These are phyloP conservation scores for Litocranius walleri DNA, from an alignment of 2,113 vertebrate species.

Conservation along the genomic window DNA sequence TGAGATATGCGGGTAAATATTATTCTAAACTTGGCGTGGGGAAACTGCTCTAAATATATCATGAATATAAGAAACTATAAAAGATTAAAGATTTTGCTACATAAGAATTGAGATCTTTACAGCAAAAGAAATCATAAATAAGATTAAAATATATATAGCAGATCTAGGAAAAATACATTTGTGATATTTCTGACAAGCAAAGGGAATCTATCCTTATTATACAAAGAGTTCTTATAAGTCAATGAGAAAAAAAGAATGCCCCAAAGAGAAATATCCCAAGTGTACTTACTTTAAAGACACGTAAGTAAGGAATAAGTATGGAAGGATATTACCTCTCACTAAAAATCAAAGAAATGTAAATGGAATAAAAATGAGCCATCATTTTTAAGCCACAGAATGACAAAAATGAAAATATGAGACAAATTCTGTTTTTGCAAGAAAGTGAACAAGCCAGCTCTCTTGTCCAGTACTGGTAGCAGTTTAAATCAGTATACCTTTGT, in stretches of 20 bases:
- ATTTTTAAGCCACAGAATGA: background rate
- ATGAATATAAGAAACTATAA: background rate
- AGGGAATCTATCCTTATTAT: background rate
- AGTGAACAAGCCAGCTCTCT: background rate
- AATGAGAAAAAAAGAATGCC: background rate
- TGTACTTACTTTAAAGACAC: background rate
- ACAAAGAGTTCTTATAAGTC: background rate
- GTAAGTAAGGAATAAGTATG: background rate
- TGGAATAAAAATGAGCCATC: background rate
- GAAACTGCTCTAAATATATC: conserved; percentile 42
- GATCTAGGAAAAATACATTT: background rate
- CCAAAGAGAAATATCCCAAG: background rate
- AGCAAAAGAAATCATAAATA: background rate
- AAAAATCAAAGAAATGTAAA: background rate
- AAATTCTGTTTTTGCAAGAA: background rate
- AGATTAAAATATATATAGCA: background rate
- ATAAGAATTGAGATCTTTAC: conserved; percentile 10
- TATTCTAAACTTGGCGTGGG: conserved; percentile 19
- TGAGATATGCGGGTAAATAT: conserved; percentile 59
- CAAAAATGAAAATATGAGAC: background rate
- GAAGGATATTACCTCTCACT: background rate
- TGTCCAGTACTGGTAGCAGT: background rate
- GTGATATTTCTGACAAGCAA: background rate
- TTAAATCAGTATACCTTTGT: background rate
- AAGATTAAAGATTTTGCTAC: background rate